A percentile compares a stretch with the other conserved stretches of the same genome.
phyloP scores from a whole-genome alignment of 2,888 invertebrate genomes.

The Hyppa rectilinea region DNA sequence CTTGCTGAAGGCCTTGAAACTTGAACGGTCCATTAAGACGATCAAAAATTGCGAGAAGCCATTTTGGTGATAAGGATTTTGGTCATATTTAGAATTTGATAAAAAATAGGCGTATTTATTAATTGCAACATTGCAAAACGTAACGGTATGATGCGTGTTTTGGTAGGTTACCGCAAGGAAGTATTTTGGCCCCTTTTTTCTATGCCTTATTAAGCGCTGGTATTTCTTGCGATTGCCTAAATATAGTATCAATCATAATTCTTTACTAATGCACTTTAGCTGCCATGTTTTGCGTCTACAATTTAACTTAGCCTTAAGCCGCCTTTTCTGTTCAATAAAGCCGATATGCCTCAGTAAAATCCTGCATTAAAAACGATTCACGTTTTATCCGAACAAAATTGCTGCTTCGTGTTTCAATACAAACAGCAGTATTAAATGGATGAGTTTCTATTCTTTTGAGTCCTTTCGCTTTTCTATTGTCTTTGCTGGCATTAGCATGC shows the following conservation, averaged over 20 bases:
- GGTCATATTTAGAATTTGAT: constrained; percentile 22
- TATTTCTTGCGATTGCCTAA: not conserved
- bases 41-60: constrained; percentile 28
- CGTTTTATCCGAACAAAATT: constrained; percentile 40
- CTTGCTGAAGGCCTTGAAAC: constrained; percentile 38
- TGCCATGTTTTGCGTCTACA: not conserved
- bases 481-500: constrained; percentile 50
- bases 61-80: constrained; percentile 21
- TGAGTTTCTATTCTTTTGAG: constrained; percentile 58
- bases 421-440: constrained; percentile 47
- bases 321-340: constrained; percentile 1
- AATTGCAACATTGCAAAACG: not conserved
- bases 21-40: constrained; percentile 41
- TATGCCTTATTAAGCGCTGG: not conserved
- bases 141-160: not conserved
- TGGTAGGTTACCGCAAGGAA: constrained; percentile 14
- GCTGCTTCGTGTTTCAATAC: constrained; percentile 49
- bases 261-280: not conserved
- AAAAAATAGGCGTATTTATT: not conserved
- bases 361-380: constrained; percentile 40
- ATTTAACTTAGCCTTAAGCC: not conserved
- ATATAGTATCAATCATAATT: not conserved
- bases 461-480: constrained; percentile 63
- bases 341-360: constrained; percentile 13
- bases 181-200: not conserved